phyloP scores from a whole-genome alignment of 1,140 invertebrate genomes.

The Dufourea novaeangliae region DNA sequence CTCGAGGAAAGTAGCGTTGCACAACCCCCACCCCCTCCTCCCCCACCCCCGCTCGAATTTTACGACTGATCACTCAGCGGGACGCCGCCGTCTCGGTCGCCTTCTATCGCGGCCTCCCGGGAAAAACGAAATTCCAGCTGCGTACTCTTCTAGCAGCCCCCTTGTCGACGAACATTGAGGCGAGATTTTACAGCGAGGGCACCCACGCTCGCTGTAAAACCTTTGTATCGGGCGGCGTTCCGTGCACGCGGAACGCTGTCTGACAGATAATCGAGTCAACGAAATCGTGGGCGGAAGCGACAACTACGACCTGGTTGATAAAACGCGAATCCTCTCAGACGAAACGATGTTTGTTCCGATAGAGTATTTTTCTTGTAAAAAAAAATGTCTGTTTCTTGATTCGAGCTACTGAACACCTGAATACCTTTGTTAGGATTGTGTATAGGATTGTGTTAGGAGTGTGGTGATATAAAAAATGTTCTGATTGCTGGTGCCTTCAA shows the following conservation, averaged over 20 bases:
- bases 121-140: slow-evolving; percentile 44
- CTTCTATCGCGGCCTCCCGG: slow-evolving; percentile 22
- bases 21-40: too few relatives aligned
- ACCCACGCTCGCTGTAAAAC: neutral
- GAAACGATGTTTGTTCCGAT: neutral
- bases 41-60: slow-evolving; percentile 52
- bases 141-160: slow-evolving; percentile 23
- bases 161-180: neutral
- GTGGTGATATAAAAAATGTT: too few relatives aligned
- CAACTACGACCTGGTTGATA: neutral
- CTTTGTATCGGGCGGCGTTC: neutral
- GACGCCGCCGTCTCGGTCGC: slow-evolving; percentile 42
- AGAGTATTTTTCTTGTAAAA: too few relatives aligned
- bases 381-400: too few relatives aligned
- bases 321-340: neutral
- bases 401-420: too few relatives aligned
- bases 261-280: slow-evolving; percentile 28
- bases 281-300: slow-evolving; percentile 16
- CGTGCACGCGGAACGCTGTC: neutral
- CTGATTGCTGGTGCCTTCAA: too few relatives aligned
- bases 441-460: too few relatives aligned
- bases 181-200: slow-evolving; percentile 26
- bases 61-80: slow-evolving; percentile 59
- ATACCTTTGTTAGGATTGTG: too few relatives aligned
- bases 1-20: slow-evolving; percentile 36